Percentiles rank a stretch among this genome's conserved stretches.
These are phyloP conservation scores for Spodoptera exigua DNA, from an alignment of 2,888 invertebrate genomes.

Conservation along the genomic window DNA sequence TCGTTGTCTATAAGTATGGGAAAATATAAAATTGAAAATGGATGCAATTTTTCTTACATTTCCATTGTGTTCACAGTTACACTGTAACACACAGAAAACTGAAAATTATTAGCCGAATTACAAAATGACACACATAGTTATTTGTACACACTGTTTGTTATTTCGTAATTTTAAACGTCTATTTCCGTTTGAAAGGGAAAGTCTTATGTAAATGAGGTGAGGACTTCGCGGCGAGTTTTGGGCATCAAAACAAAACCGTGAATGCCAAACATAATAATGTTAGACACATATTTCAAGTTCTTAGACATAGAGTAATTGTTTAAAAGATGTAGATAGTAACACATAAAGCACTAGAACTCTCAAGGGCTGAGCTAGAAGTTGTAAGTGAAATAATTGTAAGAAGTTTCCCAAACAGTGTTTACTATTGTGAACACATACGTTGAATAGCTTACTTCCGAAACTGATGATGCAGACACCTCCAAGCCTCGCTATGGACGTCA, in stretches of 20 bases:
- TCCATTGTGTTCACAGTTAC: constrained; percentile 23
- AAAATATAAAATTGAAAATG: constrained; percentile 21
- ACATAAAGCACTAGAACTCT: no score
- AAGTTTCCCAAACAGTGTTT: neutral
- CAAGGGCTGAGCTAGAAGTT: neutral
- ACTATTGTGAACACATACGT: constrained; percentile 15
- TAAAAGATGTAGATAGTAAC: no score
- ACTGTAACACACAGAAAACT: constrained; percentile 50
- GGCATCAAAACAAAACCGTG: constrained; percentile 46
- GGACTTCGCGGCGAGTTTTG: constrained; percentile 60
- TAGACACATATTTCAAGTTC: no score
- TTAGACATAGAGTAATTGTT: no score
- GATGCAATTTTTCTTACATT: constrained; percentile 29
- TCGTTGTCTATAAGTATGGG: constrained; percentile 34
- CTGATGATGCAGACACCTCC: constrained; percentile 5
- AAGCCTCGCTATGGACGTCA: constrained; percentile 8
- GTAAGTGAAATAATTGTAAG: constrained; percentile 2
- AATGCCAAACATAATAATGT: constrained; percentile 3
- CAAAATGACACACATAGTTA: constrained; percentile 61
- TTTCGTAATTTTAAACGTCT: constrained; percentile 69
- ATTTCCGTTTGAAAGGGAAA: constrained; percentile 78
- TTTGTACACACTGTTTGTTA: constrained; percentile 62
- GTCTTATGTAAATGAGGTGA: constrained; percentile 69
- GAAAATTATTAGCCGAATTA: constrained; percentile 64
- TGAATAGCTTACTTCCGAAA: constrained; percentile 27